phyloP scores from a whole-genome alignment of 37 sponge, comb jelly and placozoan species.

The Chondrilla cf. caribensis region DNA sequence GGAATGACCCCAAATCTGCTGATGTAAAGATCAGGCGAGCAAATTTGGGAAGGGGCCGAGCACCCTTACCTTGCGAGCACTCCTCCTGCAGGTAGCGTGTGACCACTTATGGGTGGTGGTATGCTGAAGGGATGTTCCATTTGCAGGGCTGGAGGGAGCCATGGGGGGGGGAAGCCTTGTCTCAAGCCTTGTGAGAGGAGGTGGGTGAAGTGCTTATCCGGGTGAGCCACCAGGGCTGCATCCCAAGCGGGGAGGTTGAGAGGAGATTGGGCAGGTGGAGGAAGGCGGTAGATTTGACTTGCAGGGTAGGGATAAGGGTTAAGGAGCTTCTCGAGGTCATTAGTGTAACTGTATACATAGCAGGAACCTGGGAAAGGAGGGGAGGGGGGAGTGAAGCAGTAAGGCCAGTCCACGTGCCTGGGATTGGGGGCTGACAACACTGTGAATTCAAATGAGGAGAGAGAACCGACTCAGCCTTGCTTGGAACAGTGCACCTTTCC shows the following conservation, averaged over 20 bases:
- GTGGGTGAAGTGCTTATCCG: neutral
- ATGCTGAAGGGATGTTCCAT: constrained; percentile 2
- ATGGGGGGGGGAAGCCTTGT: neutral
- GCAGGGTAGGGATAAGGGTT: neutral
- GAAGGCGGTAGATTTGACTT: neutral
- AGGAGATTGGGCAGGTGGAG: neutral
- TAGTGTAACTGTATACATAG: constrained; percentile 7
- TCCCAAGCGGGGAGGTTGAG: neutral
- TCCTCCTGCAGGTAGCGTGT: neutral
- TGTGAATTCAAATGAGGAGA: too few relatives aligned
- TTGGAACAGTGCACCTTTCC: too few relatives aligned
- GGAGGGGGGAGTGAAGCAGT: too few relatives aligned
- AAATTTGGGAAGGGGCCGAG: neutral
- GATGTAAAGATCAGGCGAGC: too few relatives aligned
- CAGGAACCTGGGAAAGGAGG: too few relatives aligned
- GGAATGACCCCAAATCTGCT: constrained; percentile 10
- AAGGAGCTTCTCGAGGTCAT: neutral
- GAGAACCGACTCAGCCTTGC: too few relatives aligned
- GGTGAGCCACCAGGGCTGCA: neutral
- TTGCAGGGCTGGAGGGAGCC: neutral
- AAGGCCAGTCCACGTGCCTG: too few relatives aligned
- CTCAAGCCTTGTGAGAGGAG: neutral
- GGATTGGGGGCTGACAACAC: too few relatives aligned
- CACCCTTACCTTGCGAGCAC: neutral
- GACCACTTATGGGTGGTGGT: constrained; percentile 14